Base-by-base conservation (phyloP, 2,888 invertebrate genomes). In the Lissocephala sabroskyi region DNA sequence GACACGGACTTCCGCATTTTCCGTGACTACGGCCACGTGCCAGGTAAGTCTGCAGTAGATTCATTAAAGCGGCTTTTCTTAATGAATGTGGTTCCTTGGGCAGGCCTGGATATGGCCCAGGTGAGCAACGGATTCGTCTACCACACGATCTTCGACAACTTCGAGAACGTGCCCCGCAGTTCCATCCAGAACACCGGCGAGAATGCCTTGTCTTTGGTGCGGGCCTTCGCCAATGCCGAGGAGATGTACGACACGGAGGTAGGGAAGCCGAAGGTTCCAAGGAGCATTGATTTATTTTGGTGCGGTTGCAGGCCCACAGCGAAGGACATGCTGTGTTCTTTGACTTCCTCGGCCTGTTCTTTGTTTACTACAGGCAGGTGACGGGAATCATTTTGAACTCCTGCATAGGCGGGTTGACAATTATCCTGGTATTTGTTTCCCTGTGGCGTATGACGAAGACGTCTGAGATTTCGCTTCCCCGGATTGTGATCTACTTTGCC, bases 41-140 rank as follows among this genome's bases (percentile, higher is more conserved):
- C 90, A 61, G 89, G 89, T 88, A 61, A 54, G 42, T 16, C 11
- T 23, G 10, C 1, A 11, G 16, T 26, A 9, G 2, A 45, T 2
- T 13, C 26, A 28, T 11, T 41, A 35, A 6, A 35, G 2, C n/a
- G n/a, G n/a, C n/a, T n/a, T n/a, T n/a, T n/a, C n/a, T n/a, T n/a
- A n/a, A n/a, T n/a, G n/a, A n/a, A n/a, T n/a, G n/a, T n/a, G n/a
- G n/a, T n/a, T n/a, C n/a, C n/a, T n/a, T n/a, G n/a, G 41, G 2
- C 75, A 90, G 93, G 93, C 10, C 79, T 93, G 37, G 93, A 93
- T 82, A 88, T 94, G 67, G 94, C 93, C 0, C 91, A 92, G 79
- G 85, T 88, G 2, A 88, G 89, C 45, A 91, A 92, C 85, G 93
- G 92, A 0, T 89, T 89, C 79, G 89, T 92, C 17, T 93, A 93